Evolutionary conservation across 2,888 invertebrate genomes (phyloP).

Genomic region (Eupithecia centaureata): DNA sequence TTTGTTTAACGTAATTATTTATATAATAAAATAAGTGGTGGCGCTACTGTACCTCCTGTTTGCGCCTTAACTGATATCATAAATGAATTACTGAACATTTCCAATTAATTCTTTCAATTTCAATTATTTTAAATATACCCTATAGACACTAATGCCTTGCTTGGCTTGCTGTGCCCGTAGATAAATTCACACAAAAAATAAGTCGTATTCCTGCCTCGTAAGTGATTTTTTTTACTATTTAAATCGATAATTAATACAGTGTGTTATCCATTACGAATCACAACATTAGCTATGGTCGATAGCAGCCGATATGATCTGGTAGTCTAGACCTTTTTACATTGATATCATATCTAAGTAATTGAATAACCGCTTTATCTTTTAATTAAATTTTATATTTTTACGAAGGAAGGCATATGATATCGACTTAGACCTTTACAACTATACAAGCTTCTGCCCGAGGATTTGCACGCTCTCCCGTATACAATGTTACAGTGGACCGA

Average conservation of each 20-base stretch:
- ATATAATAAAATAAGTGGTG: too few species aligned
- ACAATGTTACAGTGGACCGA: too few species aligned
- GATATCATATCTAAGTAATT: conserved; percentile 62
- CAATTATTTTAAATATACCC: too few species aligned
- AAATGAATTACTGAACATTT: too few species aligned
- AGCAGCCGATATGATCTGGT: conserved; percentile 46
- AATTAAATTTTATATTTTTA: conserved; percentile 9
- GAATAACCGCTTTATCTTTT: conserved; percentile 44
- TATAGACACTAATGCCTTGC: too few species aligned
- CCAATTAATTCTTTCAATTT: too few species aligned
- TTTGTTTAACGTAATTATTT: too few species aligned
- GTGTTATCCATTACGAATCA: conserved; percentile 36
- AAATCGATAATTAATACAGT: background rate
- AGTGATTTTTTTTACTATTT: background rate
- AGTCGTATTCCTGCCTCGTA: background rate
- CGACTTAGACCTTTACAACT: background rate
- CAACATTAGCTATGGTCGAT: conserved; percentile 39
- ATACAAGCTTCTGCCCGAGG: background rate
- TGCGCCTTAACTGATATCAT: too few species aligned
- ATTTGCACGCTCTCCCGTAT: too few species aligned
- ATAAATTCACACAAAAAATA: background rate
- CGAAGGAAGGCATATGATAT: background rate
- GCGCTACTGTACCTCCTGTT: too few species aligned
- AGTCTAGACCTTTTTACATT: conserved; percentile 52
- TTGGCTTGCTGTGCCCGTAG: too few species aligned